These are phyloP conservation scores for Lacanobia oleracea DNA, from an alignment of 2,888 invertebrate species.

Conservation along the genomic window DNA sequence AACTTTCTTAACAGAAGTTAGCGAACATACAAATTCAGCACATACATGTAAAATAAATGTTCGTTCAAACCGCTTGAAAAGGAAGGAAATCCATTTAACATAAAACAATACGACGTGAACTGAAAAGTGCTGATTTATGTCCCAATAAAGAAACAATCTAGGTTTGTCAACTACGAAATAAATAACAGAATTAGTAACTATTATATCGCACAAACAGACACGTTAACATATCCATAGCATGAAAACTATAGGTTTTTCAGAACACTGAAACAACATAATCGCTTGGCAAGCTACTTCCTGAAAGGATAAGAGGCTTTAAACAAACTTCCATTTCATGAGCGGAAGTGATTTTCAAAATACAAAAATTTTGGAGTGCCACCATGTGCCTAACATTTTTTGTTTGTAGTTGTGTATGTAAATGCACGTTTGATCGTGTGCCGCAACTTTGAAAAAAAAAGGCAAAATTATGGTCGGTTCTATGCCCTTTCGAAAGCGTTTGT, in stretches of 20 bases:
- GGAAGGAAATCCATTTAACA: neutral
- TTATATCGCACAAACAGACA: constrained; percentile 16
- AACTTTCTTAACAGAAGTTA: too few species aligned
- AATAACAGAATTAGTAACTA: constrained; percentile 4
- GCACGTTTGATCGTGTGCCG: too few species aligned
- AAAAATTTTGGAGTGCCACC: too few species aligned
- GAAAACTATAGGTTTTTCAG: neutral
- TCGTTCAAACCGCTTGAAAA: neutral
- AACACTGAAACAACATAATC: neutral
- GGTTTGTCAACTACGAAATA: neutral
- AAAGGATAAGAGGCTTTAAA: neutral
- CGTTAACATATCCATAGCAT: constrained; percentile 10
- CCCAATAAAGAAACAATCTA: constrained; percentile 1
- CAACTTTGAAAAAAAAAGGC: too few species aligned
- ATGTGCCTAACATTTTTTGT: too few species aligned
- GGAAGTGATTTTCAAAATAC: too few species aligned
- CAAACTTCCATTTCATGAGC: too few species aligned
- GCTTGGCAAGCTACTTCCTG: neutral
- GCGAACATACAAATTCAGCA: too few species aligned
- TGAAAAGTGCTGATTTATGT: neutral
- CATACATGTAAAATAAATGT: too few species aligned
- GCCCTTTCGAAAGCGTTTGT: too few species aligned
- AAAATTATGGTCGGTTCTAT: too few species aligned
- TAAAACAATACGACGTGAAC: neutral
- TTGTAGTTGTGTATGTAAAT: too few species aligned